Evolutionary conservation across 2,797 vertebrate species (phyloP).

Genomic region (Pristis pectinata): DNA sequence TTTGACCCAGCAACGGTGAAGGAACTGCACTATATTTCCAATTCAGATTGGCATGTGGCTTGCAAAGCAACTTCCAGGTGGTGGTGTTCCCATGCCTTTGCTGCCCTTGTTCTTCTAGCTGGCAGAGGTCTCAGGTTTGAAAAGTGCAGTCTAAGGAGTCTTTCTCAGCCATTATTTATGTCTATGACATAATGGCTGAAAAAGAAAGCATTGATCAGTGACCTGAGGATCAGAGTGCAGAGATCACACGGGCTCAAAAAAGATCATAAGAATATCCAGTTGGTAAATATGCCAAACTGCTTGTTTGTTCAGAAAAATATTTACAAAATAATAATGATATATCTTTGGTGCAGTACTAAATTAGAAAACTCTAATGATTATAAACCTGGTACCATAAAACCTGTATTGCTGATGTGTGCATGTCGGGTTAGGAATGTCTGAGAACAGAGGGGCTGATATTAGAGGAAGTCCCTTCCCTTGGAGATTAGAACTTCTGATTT

Average conservation of each 20-base stretch:
- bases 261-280: neutral
- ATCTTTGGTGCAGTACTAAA: slow-evolving; percentile 15
- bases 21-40: too few species aligned
- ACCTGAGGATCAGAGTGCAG: neutral
- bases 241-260: too few species aligned
- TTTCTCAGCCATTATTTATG: too few species aligned
- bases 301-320: neutral
- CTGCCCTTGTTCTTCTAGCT: too few species aligned
- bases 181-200: neutral
- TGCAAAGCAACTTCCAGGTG: neutral
- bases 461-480: neutral
- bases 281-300: neutral
- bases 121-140: too few species aligned
- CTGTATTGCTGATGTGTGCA: neutral
- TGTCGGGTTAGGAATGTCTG: neutral
- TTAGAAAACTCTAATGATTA: slow-evolving; percentile 39
- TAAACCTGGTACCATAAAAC: neutral
- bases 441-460: neutral
- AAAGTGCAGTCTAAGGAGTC: too few species aligned
- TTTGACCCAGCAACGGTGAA: too few species aligned
- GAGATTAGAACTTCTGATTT: neutral
- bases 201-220: neutral
- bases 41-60: too few species aligned
- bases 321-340: neutral
- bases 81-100: too few species aligned